Evolutionary conservation across 2,113 vertebrate genomes (phyloP).

Genomic region (Setophaga petechia): DNA sequence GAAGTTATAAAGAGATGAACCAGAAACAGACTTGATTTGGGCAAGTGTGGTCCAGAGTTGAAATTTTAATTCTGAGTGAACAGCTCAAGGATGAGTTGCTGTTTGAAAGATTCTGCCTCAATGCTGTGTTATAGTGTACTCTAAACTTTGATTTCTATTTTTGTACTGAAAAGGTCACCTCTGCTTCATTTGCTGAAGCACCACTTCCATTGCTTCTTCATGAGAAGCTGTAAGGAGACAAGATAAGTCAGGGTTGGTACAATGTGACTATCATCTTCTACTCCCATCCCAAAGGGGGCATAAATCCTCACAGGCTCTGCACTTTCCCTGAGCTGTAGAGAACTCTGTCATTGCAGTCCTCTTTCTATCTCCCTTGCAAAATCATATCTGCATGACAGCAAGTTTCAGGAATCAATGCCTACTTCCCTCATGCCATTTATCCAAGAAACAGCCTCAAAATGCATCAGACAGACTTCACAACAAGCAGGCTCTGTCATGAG

Average conservation of each 20-base stretch:
- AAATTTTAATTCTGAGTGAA: not conserved
- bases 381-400: not conserved
- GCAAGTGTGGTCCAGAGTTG: rapidly evolving
- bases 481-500: not conserved
- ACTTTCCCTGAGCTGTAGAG: not conserved
- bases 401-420: not conserved
- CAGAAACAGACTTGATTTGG: not conserved
- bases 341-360: not conserved
- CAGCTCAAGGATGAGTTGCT: not conserved
- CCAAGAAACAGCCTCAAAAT: not conserved
- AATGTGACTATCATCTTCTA: not conserved
- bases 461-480: not conserved
- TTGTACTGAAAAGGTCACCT: not conserved
- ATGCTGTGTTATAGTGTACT: not conserved
- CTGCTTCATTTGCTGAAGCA: not conserved
- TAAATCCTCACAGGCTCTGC: not conserved
- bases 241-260: not conserved
- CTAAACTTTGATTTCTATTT: not conserved
- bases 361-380: not conserved
- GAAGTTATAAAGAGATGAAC: not conserved
- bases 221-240: not conserved
- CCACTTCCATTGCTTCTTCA: not conserved
- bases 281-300: not conserved
- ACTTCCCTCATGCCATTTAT: not conserved
- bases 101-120: not conserved